Evolutionary conservation across 2,888 invertebrate genomes (phyloP), one percentile per base, ranked within the genome.

Genomic region (Pristionchus japonicus): DNA sequence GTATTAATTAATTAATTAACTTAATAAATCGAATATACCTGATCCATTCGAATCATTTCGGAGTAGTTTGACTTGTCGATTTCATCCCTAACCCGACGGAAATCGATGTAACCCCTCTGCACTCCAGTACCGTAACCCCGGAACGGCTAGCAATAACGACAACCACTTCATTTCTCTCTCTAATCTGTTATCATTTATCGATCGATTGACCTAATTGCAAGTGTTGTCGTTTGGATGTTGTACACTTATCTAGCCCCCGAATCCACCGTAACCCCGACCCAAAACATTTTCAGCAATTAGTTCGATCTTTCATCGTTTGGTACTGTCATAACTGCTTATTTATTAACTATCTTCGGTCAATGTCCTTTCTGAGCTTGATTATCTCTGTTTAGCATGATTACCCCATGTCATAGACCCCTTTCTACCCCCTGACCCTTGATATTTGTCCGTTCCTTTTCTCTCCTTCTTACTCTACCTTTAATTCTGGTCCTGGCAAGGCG

Each of bases 181-280:
- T 80, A 43, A 80, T 80, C 47, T 43, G 31, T 31, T 52, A 43
- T 80, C 43, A 47, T 49, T 43, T 74, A 80, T 83, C 52, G 34
- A 83, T 52, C 43, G 52, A 83, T 52, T 83, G 49, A 83, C 23
- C 52, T 52, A 83, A 52, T 57, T 23, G 52, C 82, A 49, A 83
- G 49, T 83, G 82, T 83, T 83, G 82, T 83, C 52, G 49, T 83
- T 83, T 49, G 52, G 11, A 52, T 52, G 52, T 83, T 83, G 82
- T 77, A 77, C 77, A 77, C 77, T 77, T 23, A 77, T 74, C 40
- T 77, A 43, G 43, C 77, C 77, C n/a, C 77, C 4, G 43, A n/a
- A n/a, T 70, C 43, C 77, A 77, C 77, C 43, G 77, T 77, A 40
- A 83, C 82, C 52, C 17, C 49, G 34, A 49, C 49, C 82, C 52